Evolutionary conservation across 92 coral and sea anemone genomes (phyloP), one percentile per base, ranked within the genome.

Genomic region (Parazoanthus darwini): DNA sequence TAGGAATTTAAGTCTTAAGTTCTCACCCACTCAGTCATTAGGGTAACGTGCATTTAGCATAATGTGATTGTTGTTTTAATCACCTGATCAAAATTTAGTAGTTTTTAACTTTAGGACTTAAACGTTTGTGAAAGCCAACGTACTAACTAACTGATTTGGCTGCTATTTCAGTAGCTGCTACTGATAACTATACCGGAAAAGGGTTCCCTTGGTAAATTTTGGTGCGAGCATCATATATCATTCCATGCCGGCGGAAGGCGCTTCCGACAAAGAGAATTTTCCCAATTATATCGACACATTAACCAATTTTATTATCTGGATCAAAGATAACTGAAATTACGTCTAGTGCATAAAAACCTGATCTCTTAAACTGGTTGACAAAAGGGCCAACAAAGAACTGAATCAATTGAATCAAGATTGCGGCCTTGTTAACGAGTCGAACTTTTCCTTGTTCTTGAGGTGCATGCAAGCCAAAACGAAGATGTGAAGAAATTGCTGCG

Each of bases 401-500:
- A 20, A 59, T 25, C 26, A 39, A 59, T 8, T 36, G 33, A 36
- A 82, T 15, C 50, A 8, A 42, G 73, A 82, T 20, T 16, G 20
- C 37, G 9, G 5, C 1, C 22, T 11, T 26, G 63, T 84, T 70
- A 84, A 46, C 42, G 35, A 51, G 87, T 26, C 35, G 54, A 42
- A 42, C 35, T 44, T 83, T 38, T 58, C 63, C 67, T 84, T 84
- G 42, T 84, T 48, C 68, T 14, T 84, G 87, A 84, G 70, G 79
- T 84, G 66, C 58, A 68, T 68, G 78, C 54, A 42, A 25, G 50
- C 9, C 20, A 83, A 83, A 68, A 26, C 25, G 68, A 71, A 76
- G 80, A 39, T 20, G 78, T 35, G 87, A 70, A 20, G 87, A 29
- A 43, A 16, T 29, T 35, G 36, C 75, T 68, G 5, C 39, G n/a